Evolutionary conservation across 1,140 invertebrate genomes (phyloP), one percentile per base, ranked within the genome.

Genomic region (Formica selysi): DNA sequence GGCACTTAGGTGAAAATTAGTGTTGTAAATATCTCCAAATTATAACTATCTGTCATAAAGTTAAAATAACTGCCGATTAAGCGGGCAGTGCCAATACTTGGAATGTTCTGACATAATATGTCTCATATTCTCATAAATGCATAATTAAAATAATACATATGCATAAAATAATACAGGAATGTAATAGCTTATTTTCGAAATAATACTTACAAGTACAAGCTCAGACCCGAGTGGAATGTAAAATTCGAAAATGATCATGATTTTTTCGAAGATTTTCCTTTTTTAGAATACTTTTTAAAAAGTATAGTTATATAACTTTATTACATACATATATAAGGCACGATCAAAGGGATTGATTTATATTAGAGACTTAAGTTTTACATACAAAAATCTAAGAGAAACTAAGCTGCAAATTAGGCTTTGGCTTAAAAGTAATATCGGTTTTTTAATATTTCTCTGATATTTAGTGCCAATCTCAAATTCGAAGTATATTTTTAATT

Each of bases 311-410:
- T 73, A 73, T 44, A 71, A 71, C 11, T 81, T 44, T 73, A 62
- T 83, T 62, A 83, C 13, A 71, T 81, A 83, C 8, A n/a, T 83
- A 61, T 61, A 48, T 73, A 73, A 74, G 79, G 19, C 79, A 83
- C 57, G 68, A 83, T 29, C 68, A 57, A 74, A 83, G 38, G 22
- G 4, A 73, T 7, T 83, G 26, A 29, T n/a, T 81, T 57, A 38
- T 41, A 65, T 38, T 38, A 61, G 0, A 41, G 2, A 10, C 67
- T 36, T 0, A 68, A 41, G 13, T 48, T 73, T 80, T 54, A 22
- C 16, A 41, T 65, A 6, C 6, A 57, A 16, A 68, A 79, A 6
- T 51, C 8, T 51, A 76, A 44, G 8, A 67, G 26, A 68, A 79
- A 51, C 19, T 67, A 67, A 38, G 5, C 26, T 32, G 11, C 4